A percentile compares a stretch with the other conserved stretches of the same genome.
Evolutionary conservation across 2,113 vertebrate species (phyloP).

Genomic region (Riparia riparia): DNA sequence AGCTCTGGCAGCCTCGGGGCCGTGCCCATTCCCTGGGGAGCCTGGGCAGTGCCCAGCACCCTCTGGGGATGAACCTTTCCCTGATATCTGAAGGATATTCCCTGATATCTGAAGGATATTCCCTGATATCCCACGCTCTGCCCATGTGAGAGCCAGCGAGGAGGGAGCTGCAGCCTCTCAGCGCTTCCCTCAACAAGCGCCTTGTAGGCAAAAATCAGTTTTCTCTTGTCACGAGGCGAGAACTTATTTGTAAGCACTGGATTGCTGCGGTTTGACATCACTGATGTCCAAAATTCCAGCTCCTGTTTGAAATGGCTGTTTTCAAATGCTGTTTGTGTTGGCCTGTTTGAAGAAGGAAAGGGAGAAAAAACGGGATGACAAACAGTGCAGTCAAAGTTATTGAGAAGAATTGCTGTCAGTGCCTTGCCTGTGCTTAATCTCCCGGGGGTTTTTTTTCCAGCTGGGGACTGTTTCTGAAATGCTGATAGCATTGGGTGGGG

Average conservation of each 20-base stretch:
- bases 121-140: not conserved
- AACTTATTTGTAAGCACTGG: not conserved
- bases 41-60: not conserved
- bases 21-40: not conserved
- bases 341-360: not conserved
- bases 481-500: not conserved
- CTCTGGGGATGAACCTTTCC: not conserved
- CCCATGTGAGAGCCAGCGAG: rapidly evolving
- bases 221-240: not conserved
- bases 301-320: slow-evolving; percentile 6
- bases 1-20: not conserved
- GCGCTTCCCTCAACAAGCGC: rapidly evolving
- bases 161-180: rapidly evolving
- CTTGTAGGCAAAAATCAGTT: not conserved
- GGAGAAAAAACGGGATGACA: not conserved
- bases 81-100: not conserved
- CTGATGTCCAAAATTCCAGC: not conserved
- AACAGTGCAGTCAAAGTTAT: not conserved
- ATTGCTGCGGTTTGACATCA: not conserved
- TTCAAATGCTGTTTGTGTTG: slow-evolving; percentile 24
- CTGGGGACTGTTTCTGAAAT: not conserved
- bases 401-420: slow-evolving; percentile 12
- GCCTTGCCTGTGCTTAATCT: slow-evolving; percentile 3
- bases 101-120: not conserved
- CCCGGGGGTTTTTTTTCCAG: not conserved